Evolutionary conservation across 2,888 invertebrate species (phyloP).

Genomic region (Nasonia oneida): DNA sequence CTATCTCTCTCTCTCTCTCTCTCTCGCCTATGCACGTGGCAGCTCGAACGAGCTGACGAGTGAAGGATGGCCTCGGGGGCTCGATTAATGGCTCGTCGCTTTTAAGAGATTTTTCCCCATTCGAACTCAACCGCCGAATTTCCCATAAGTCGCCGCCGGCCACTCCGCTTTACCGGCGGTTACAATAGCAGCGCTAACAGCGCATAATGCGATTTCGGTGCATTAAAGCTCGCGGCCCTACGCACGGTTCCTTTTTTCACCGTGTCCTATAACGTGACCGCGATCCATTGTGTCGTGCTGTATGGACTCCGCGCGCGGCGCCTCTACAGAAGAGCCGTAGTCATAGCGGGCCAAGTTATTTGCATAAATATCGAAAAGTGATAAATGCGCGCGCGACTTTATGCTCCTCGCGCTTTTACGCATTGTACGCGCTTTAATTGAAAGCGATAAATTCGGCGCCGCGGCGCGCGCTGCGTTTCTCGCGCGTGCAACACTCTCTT

Average conservation of each 20-base stretch:
- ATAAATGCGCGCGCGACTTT: slow-evolving; percentile 52
- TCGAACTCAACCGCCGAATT: not conserved
- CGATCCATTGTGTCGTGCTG: slow-evolving; percentile 4
- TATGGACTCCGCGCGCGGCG: not conserved
- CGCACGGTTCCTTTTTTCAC: not conserved
- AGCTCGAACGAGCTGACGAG: not conserved
- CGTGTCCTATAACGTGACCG: not conserved
- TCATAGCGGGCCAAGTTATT: slow-evolving; percentile 1
- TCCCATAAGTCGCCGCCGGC: not conserved
- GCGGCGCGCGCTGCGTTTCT: not conserved
- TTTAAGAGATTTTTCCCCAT: not conserved
- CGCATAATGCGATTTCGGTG: not conserved
- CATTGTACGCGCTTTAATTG: slow-evolving; percentile 53
- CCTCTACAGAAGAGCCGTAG: not conserved
- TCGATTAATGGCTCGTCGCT: not conserved
- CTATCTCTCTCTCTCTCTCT: no score
- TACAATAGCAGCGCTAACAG: no score
- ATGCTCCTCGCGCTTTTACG: slow-evolving; percentile 32
- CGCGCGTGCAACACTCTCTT: not conserved
- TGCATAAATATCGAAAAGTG: slow-evolving; percentile 54
- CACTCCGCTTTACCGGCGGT: not conserved
- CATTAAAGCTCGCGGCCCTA: not conserved
- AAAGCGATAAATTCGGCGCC: slow-evolving; percentile 53
- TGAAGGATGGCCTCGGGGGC: slow-evolving; percentile 10
- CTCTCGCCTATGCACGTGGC: not conserved